Evolutionary conservation across 2,888 invertebrate species (phyloP).

Genomic region (Papilio protenor): DNA sequence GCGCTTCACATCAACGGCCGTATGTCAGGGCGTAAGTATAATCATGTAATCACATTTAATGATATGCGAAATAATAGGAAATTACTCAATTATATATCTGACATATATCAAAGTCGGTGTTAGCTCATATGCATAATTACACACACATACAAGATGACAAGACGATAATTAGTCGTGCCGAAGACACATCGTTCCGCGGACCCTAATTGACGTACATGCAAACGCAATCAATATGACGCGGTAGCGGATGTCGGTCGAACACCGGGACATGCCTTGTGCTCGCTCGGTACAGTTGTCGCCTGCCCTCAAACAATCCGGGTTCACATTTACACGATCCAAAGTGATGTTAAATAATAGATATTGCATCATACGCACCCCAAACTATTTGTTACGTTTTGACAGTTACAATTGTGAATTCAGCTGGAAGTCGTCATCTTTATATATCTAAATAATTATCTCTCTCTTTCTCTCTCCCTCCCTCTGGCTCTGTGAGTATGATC

Average conservation of each 20-base stretch:
- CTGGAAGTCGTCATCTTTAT: not conserved
- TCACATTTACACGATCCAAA: conserved; percentile 29
- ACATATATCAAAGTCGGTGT: conserved; percentile 63
- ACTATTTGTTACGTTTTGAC: conserved; percentile 19
- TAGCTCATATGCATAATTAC: conserved; percentile 70
- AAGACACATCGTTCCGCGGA: conserved; percentile 79
- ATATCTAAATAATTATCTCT: not conserved
- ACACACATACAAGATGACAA: conserved; percentile 66
- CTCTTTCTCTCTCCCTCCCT: not conserved
- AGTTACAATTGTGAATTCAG: not conserved
- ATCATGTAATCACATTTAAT: conserved; percentile 15
- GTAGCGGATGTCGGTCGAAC: conserved; percentile 68
- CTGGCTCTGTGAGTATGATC: not conserved
- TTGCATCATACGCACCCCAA: not conserved
- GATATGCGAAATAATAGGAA: conserved; percentile 29
- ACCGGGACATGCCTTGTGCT: conserved; percentile 54
- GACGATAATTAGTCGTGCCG: conserved; percentile 78
- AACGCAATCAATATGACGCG: conserved; percentile 81
- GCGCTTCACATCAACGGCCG: conserved; percentile 36
- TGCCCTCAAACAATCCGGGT: conserved; percentile 34
- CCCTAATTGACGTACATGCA: conserved; percentile 83
- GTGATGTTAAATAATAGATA: conserved; percentile 32
- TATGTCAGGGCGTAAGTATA: conserved; percentile 45
- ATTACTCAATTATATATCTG: conserved; percentile 25
- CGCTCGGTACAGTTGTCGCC: conserved; percentile 43